A percentile compares a stretch with the other conserved stretches of the same genome.
These are phyloP conservation scores for Octopus bimaculoides DNA, from an alignment of 1,140 invertebrate species.

Conservation along the genomic window DNA sequence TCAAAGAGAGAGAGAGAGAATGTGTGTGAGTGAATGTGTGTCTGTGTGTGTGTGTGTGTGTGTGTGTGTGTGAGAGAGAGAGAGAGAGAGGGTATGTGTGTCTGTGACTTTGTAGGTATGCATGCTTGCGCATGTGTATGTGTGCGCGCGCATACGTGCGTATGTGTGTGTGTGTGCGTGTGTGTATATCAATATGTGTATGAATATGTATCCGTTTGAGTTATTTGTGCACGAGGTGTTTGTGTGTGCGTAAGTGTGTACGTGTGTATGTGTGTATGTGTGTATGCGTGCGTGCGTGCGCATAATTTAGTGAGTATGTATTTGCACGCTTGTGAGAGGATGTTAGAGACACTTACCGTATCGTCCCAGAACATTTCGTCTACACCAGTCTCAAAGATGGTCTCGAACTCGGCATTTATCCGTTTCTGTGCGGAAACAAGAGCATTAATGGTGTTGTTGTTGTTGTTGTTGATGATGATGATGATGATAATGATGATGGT, in stretches of 20 bases:
- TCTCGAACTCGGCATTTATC: conserved; percentile 50
- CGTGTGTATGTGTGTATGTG: not conserved
- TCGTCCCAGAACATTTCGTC: conserved; percentile 59
- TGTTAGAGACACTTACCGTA: conserved; percentile 38
- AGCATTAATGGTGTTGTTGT: not conserved
- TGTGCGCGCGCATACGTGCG: not conserved
- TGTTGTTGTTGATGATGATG: too few relatives aligned
- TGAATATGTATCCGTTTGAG: not conserved
- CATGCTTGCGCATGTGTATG: not conserved
- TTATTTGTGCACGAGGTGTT: not conserved
- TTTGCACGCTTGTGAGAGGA: not conserved
- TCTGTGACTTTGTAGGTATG: not conserved
- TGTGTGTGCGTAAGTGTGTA: not conserved
- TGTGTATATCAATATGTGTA: not conserved
- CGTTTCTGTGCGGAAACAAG: conserved; percentile 37
- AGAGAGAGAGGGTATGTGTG: too few relatives aligned
- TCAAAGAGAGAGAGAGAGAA: not conserved
- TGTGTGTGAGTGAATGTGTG: not conserved
- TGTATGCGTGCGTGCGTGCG: not conserved
- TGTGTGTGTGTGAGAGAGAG: not conserved
- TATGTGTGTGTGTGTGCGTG: not conserved
- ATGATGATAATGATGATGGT: too few relatives aligned
- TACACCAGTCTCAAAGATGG: conserved; percentile 57
- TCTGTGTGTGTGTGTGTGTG: not conserved
- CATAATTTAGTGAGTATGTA: not conserved